Conservation (phyloP, 2,797 vertebrate genomes). For the Schizopygopsis pylzovi region DNA sequence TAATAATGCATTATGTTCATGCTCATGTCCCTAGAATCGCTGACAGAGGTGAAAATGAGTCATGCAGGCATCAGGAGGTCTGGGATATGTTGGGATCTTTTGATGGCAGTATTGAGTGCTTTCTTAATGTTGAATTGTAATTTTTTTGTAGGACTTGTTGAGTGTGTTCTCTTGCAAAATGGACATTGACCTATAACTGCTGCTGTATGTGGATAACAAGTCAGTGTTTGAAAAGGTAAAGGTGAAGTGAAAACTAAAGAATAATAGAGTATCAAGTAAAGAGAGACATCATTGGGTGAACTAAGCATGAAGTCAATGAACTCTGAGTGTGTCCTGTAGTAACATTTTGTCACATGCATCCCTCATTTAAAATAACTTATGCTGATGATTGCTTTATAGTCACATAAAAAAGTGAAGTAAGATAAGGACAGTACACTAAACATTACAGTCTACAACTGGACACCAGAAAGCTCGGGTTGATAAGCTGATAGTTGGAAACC, state of each 20-base stretch:
- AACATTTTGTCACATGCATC: constrained; percentile 19
- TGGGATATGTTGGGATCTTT: neutral
- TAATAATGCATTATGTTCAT: neutral
- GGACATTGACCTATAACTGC: neutral
- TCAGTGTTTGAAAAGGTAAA: neutral
- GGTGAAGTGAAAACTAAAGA: constrained; percentile 3
- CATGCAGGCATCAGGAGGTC: neutral
- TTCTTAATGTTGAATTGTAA: neutral
- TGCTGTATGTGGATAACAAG: neutral
- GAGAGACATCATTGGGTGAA: neutral
- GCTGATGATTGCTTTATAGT: neutral
- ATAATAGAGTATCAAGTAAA: neutral
- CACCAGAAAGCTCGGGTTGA: neutral
- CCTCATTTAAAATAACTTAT: constrained; percentile 17
- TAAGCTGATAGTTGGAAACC: constrained; percentile 1
- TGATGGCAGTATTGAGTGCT: neutral
- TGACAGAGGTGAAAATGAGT: neutral
- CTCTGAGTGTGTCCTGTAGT: constrained; percentile 29
- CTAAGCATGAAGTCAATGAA: neutral
- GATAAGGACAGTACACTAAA: neutral
- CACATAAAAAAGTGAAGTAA: neutral
- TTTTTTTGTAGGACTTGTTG: neutral
- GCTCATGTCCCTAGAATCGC: neutral
- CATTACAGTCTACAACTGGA: neutral
- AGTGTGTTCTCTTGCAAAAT: neutral